Conservation (phyloP, 1,140 invertebrate species). For the Zaprionus gabonicus region DNA sequence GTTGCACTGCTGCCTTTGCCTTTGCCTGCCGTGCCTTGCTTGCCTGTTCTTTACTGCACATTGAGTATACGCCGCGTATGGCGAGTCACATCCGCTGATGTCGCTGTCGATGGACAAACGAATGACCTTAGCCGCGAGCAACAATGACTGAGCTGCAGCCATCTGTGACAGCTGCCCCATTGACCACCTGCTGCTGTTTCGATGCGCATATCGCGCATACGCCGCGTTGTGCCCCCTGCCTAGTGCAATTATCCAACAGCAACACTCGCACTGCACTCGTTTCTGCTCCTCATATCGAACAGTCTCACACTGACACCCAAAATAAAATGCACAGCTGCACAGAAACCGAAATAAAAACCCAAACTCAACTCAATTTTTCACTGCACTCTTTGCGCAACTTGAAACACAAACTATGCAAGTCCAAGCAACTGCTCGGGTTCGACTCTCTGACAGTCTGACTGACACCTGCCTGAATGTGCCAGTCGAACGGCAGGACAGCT, state of each 20-base stretch:
- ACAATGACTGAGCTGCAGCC: not conserved
- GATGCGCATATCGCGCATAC: conserved; percentile 53
- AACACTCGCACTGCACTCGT: not conserved
- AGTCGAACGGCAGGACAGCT: conserved; percentile 33
- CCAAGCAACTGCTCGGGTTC: not conserved
- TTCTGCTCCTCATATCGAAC: conserved; percentile 23
- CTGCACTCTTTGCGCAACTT: conserved; percentile 35
- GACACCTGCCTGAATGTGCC: conserved; percentile 70
- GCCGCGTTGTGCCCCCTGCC: conserved; percentile 37
- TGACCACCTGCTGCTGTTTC: conserved; percentile 58
- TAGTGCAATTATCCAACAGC: not conserved
- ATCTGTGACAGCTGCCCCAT: conserved; percentile 14
- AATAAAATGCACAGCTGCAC: conserved; percentile 40
- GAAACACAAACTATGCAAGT: conserved; percentile 20
- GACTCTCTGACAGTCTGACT: conserved; percentile 25
- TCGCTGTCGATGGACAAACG: conserved; percentile 62
- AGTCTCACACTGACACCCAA: conserved; percentile 14
- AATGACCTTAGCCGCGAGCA: conserved; percentile 59
- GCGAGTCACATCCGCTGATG: conserved; percentile 67
- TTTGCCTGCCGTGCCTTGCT: too few relatives aligned
- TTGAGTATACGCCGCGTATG: conserved; percentile 15
- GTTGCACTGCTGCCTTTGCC: not conserved
- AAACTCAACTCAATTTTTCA: conserved; percentile 34
- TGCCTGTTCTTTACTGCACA: not conserved
- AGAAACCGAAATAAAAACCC: conserved; percentile 8